Evolutionary conservation across 2,113 vertebrate genomes (phyloP).

Genomic region (Brachyistius frenatus): DNA sequence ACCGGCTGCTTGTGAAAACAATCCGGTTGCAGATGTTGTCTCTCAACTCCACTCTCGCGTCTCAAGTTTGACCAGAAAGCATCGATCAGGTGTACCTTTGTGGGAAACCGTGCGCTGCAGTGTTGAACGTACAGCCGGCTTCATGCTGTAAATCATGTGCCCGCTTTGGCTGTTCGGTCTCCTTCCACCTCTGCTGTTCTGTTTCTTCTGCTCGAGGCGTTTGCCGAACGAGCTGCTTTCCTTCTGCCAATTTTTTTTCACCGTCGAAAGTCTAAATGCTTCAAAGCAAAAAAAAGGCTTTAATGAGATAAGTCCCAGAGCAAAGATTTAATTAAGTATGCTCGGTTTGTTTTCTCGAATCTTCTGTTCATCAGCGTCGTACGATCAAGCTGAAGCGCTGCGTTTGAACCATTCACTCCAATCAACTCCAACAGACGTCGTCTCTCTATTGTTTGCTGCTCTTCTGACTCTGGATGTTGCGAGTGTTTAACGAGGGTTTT

Average conservation of each 20-base stretch:
- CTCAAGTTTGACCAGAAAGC: neutral
- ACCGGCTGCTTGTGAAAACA: too few species aligned
- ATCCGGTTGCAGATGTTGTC: too few species aligned
- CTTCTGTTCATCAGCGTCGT: constrained; percentile 49
- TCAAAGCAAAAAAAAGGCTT: constrained; percentile 64
- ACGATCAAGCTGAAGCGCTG: constrained; percentile 27
- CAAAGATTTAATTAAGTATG: constrained; percentile 65
- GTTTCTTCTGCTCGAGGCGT: constrained; percentile 26
- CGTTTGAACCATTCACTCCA: constrained; percentile 46
- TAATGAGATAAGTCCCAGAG: constrained; percentile 63
- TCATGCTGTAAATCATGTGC: constrained; percentile 24
- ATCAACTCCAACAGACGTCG: constrained; percentile 15
- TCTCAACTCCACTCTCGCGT: too few species aligned
- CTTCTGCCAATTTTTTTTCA: constrained; percentile 44
- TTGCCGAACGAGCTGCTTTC: constrained; percentile 60
- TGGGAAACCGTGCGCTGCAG: neutral
- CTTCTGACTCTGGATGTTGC: constrained; percentile 3
- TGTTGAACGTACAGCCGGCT: neutral
- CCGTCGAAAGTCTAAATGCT: constrained; percentile 50
- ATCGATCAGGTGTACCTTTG: neutral
- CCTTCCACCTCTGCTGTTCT: constrained; percentile 30
- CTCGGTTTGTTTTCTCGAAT: constrained; percentile 58
- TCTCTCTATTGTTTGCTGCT: constrained; percentile 33
- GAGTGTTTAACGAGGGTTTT: constrained; percentile 34
- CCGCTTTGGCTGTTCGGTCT: constrained; percentile 15